A percentile compares a stretch with the other conserved stretches of the same genome.
phyloP scores from a whole-genome alignment of 1,140 invertebrate species.

The Temnothorax longispinosus region DNA sequence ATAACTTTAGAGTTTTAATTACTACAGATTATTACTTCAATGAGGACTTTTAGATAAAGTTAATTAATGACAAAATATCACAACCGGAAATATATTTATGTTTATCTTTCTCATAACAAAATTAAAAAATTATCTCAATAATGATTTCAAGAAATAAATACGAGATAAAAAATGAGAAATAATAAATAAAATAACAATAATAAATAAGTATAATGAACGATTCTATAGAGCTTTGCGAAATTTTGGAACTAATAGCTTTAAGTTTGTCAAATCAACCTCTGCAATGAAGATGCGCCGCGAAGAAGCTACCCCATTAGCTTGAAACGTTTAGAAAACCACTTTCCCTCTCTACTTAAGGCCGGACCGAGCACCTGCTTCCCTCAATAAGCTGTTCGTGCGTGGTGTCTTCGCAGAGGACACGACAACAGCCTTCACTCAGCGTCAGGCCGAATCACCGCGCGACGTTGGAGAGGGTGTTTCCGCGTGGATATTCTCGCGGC shows the following conservation, averaged over 20 bases:
- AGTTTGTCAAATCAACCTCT: not conserved
- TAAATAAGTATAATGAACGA: not conserved
- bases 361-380: constrained; percentile 6
- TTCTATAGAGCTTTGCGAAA: not conserved
- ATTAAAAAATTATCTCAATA: not conserved
- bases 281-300: not conserved
- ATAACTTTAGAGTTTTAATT: not conserved
- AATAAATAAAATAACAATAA: not conserved
- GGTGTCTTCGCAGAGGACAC: not conserved
- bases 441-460: not conserved
- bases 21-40: not conserved
- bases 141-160: not conserved
- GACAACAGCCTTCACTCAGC: constrained; percentile 26
- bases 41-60: not conserved
- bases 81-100: not conserved
- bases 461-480: not conserved
- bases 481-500: not conserved
- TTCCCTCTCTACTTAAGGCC: constrained; percentile 12
- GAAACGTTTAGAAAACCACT: constrained; percentile 18
- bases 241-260: not conserved
- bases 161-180: not conserved
- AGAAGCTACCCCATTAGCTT: constrained; percentile 2
- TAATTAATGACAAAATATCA: not conserved
- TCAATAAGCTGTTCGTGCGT: constrained; percentile 20
- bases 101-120: not conserved